Conservation (phyloP, 1,140 invertebrate genomes). For the Saccostrea glomerata region DNA sequence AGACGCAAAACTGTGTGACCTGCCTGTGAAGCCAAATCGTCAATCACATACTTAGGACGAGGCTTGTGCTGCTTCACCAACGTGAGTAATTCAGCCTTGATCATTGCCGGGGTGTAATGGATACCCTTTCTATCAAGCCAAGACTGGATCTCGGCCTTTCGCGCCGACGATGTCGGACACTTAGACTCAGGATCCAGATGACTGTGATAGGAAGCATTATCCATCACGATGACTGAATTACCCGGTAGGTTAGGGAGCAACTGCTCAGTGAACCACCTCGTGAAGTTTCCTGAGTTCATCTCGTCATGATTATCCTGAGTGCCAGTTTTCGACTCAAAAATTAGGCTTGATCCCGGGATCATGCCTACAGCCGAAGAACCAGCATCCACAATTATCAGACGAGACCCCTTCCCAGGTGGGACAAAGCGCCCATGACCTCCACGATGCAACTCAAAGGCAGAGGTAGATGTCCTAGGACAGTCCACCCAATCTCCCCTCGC, state of each 20-base stretch:
- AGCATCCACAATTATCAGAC: constrained; percentile 40
- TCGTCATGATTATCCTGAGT: constrained; percentile 33
- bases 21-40: no score
- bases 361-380: not conserved
- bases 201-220: constrained; percentile 45
- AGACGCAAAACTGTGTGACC: no score
- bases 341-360: not conserved
- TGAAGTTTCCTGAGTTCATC: not conserved
- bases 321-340: constrained; percentile 33
- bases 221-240: constrained; percentile 34
- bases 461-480: not conserved
- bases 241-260: constrained; percentile 5
- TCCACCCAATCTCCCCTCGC: no score
- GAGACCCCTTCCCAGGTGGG: not conserved
- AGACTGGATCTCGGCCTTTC: constrained; percentile 24
- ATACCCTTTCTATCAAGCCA: constrained; percentile 41
- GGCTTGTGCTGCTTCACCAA: not conserved
- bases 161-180: not conserved
- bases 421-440: not conserved
- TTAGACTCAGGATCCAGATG: constrained; percentile 19
- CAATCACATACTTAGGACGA: not conserved
- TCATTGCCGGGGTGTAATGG: constrained; percentile 2
- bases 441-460: not conserved
- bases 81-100: not conserved
- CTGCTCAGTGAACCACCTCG: constrained; percentile 16